Evolutionary conservation across 2,113 vertebrate species (phyloP), one percentile per base, ranked within the genome.

Genomic region (Chaetodon trifascialis): DNA sequence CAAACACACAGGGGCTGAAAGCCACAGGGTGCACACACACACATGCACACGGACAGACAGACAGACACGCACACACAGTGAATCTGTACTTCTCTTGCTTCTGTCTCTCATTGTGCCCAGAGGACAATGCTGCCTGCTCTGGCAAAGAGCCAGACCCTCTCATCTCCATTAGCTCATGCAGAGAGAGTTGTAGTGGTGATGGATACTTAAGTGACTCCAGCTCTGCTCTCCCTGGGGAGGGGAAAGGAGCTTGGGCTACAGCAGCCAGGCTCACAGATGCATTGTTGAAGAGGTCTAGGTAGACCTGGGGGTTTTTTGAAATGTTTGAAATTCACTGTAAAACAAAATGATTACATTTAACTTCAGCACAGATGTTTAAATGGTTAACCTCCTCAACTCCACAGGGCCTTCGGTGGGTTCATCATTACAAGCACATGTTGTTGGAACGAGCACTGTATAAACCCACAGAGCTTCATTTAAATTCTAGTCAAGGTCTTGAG

Each of bases 141-240:
- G 91, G 92, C 90, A 64, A 56, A n/a, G 17, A 49, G 85, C 92
- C 91, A 92, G 79, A 1, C 7, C 67, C 38, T 84, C 87, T 87
- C 89, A 38, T 91, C 80, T 93, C 88, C 83, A 85, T 93, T 84
- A 88, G 84, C 75, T 91, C 91, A 89, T 30, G 52, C 76, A 64
- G 73, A 80, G 68, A 85, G 82, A 73, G 76, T 55, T 88, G 73
- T 65, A 75, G 89, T 78, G 82, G 77, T 90, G 91, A 93, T 79
- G 88, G 92, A 94, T 90, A 86, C 84, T 76, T 87, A 71, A 79
- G 80, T 80, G 80, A 73, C 60, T 80, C 67, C 54, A 0, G 58
- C 80, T 89, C 72, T 30, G 60, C 68, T 89, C 65, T 91, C 90
- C 84, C 64, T 14, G 17, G 85, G 78, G 86, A 88, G 64, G 42